Evolutionary conservation across 2,113 vertebrate species (phyloP).

Genomic region (Tursiops truncatus): DNA sequence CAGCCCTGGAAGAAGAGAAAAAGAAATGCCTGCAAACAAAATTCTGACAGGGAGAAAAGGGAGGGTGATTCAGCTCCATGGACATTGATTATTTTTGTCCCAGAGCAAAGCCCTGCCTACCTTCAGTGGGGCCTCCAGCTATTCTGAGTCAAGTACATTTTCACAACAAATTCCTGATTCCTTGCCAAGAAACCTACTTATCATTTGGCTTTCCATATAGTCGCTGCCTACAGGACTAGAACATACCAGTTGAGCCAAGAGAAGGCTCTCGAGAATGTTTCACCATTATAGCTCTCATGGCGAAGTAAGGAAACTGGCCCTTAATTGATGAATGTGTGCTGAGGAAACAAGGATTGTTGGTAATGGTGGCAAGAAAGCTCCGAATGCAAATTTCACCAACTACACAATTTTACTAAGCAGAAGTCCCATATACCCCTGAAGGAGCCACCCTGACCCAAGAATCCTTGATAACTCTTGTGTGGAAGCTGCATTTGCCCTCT

Average conservation of each 20-base stretch:
- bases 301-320: neutral
- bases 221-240: neutral
- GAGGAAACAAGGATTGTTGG: neutral
- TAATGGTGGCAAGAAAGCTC: neutral
- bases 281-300: neutral
- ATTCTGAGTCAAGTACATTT: conserved; percentile 38
- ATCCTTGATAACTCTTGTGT: conserved; percentile 11
- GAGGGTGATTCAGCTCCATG: neutral
- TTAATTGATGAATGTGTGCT: neutral
- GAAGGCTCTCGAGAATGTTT: conserved; percentile 18
- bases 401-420: neutral
- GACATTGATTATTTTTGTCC: neutral
- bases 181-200: conserved; percentile 40
- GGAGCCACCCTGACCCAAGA: neutral
- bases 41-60: neutral
- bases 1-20: neutral
- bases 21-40: conserved; percentile 16
- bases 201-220: conserved; percentile 34
- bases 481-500: neutral
- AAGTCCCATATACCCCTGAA: neutral
- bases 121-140: neutral
- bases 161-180: conserved; percentile 47
- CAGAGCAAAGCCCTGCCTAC: neutral
- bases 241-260: neutral
- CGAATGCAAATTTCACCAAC: neutral